phyloP scores from a whole-genome alignment of 1,140 invertebrate species.

The Parasteatoda tepidariorum region DNA sequence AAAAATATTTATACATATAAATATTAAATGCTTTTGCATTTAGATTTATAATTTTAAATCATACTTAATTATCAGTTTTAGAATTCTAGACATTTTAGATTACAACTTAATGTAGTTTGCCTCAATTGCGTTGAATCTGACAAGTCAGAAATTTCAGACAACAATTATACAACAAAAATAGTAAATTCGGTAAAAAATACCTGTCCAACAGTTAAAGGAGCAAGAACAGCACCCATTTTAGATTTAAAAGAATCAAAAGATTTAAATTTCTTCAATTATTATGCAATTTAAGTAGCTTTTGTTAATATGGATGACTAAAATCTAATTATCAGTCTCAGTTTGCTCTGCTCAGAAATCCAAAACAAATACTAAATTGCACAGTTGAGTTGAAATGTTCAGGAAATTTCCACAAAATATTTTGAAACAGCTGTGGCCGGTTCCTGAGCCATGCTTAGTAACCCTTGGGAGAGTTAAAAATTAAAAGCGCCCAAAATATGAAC shows the following conservation, averaged over 20 bases:
- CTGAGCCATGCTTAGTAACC: too few relatives aligned
- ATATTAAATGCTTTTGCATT: too few relatives aligned
- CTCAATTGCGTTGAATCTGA: too few relatives aligned
- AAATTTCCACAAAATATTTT: too few relatives aligned
- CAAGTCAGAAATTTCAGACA: not conserved
- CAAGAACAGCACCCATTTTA: constrained; percentile 68
- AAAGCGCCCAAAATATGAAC: too few relatives aligned
- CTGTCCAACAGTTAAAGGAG: constrained; percentile 67
- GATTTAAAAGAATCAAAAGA: not conserved
- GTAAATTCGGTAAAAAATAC: constrained; percentile 61
- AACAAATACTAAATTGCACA: not conserved
- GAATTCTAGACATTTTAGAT: not conserved
- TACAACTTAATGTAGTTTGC: too few relatives aligned
- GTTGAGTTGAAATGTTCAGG: not conserved
- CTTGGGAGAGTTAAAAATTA: too few relatives aligned
- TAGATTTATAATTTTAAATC: not conserved
- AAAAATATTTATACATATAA: too few relatives aligned
- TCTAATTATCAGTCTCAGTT: not conserved
- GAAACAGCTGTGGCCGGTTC: too few relatives aligned
- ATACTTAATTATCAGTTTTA: not conserved
- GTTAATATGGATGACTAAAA: not conserved
- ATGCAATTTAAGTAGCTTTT: not conserved
- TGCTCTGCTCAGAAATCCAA: not conserved
- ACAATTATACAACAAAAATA: not conserved
- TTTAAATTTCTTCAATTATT: not conserved